Evolutionary conservation across 1,140 invertebrate genomes (phyloP), one percentile per base, ranked within the genome.

Genomic region (Armadillidium nasatum): DNA sequence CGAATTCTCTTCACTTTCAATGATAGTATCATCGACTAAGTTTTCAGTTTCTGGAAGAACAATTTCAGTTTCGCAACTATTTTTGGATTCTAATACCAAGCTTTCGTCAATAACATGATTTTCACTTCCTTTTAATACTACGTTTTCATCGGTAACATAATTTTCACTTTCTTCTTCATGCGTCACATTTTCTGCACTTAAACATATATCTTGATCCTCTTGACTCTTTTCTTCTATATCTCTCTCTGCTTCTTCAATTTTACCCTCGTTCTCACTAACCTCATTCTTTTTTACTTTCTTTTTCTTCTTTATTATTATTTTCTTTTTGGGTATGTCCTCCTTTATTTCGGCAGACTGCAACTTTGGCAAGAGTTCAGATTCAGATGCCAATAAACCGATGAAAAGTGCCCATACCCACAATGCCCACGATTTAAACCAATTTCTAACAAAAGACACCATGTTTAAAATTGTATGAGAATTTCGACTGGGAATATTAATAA

Each of bases 301-400:
- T 60, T 60, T 60, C 50, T 13, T 60, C 19, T 60, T 60, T 19
- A 15, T 60, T 60, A 15, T 60, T 60, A 7, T 60, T 19, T 60
- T 60, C 19, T 60, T 60, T 19, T 19, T 19, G 11, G 11, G 50
- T 60, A 15, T 60, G 11, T 19, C 7, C 19, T 60, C 50, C 11
- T 60, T 60, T 60, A 19, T 19, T 60, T 60, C 50, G 19, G 19
- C 50, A 60, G 50, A 60, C 19, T 60, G 50, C 50, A 60, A 19
- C 19, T 2, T 60, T 60, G 50, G 50, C 50, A 60, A 13, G 11
- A 60, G 50, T 60, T 60, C 50, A 60, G 50, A 13, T 4, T 60
- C 50, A 7, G 50, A 60, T 60, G 50, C 50, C 50, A 60, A 60
- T 60, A 60, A 60, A 19, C 50, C 19, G 50, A 60, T 60, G 50